Evolutionary conservation across 2,888 invertebrate species (phyloP).

Genomic region (Himalopsyche anomala): DNA sequence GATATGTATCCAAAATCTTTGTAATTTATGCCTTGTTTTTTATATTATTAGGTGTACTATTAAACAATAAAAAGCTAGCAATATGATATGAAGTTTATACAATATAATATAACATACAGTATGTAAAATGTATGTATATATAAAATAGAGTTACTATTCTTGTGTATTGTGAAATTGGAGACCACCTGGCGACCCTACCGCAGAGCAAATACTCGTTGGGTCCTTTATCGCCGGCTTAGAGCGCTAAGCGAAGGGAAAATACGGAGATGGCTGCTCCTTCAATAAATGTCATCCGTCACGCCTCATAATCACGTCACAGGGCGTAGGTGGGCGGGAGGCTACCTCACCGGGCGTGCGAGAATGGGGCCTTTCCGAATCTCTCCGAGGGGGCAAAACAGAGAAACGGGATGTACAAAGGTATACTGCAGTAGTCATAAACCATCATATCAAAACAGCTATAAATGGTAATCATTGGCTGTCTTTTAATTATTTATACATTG

Average conservation of each 20-base stretch:
- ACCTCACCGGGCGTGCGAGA: slow-evolving; percentile 6
- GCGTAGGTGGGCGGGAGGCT: not conserved
- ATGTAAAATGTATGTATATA: no score
- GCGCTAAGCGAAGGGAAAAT: slow-evolving; percentile 40
- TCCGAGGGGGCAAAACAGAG: slow-evolving; percentile 1
- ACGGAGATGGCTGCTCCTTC: slow-evolving; percentile 51
- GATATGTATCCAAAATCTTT: no score
- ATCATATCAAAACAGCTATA: not conserved
- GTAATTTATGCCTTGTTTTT: no score
- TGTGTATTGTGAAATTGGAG: slow-evolving; percentile 4
- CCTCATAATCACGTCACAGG: slow-evolving; percentile 52
- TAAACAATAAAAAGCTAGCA: no score
- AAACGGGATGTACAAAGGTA: slow-evolving; percentile 23
- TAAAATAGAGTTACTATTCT: not conserved
- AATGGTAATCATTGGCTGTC: no score
- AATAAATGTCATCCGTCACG: slow-evolving; percentile 61
- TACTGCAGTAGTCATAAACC: not conserved
- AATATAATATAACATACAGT: no score
- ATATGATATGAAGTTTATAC: no score
- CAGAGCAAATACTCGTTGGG: slow-evolving; percentile 35
- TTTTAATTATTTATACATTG: no score
- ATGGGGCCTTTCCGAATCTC: slow-evolving; percentile 24
- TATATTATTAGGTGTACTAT: no score
- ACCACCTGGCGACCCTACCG: slow-evolving; percentile 25
- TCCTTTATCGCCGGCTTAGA: slow-evolving; percentile 33